phyloP scores from a whole-genome alignment of 2,888 invertebrate species.

The Limnephilus auricula region DNA sequence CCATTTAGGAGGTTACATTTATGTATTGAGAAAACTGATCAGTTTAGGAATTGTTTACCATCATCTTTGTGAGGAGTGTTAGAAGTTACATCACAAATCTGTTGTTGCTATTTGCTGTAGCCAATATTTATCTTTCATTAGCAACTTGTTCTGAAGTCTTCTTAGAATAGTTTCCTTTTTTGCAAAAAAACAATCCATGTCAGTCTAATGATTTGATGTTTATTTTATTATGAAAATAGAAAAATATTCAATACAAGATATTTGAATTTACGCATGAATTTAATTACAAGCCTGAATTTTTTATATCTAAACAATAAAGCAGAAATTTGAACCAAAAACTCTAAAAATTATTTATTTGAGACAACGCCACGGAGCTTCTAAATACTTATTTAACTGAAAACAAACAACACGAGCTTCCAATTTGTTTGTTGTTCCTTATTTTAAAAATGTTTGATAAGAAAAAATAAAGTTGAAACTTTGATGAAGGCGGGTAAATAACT shows the following conservation, averaged over 20 bases:
- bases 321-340: too few species aligned
- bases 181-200: not conserved
- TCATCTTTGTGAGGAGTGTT: not conserved
- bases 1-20: not conserved
- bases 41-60: not conserved
- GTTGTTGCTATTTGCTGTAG: not conserved
- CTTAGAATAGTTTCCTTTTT: not conserved
- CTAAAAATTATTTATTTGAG: too few species aligned
- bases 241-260: not conserved
- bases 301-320: too few species aligned
- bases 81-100: not conserved
- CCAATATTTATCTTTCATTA: slow-evolving; percentile 2
- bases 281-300: too few species aligned
- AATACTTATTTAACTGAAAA: too few species aligned
- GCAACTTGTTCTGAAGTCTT: not conserved
- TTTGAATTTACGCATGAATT: not conserved
- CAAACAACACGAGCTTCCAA: too few species aligned
- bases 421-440: not conserved
- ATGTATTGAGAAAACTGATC: not conserved
- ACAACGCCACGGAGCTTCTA: too few species aligned
- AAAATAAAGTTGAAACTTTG: not conserved
- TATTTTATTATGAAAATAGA: not conserved
- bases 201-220: not conserved
- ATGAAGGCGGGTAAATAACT: too few species aligned
- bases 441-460: not conserved